A percentile compares a stretch with the other conserved stretches of the same genome.
Evolutionary conservation across 2,113 vertebrate species (phyloP).

Genomic region (Hipposideros armiger): DNA sequence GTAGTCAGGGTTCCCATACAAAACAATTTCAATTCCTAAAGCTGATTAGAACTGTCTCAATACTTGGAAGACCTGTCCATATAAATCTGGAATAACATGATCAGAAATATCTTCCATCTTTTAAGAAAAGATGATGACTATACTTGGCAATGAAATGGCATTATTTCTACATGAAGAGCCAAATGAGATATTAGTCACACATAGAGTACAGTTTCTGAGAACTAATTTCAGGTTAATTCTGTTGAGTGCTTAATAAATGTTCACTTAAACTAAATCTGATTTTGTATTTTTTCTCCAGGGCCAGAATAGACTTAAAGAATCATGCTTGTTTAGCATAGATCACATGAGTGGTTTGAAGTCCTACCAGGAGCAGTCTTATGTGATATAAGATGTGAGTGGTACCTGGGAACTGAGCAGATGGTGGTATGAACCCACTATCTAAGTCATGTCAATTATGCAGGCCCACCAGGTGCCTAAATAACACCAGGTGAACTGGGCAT

Average conservation of each 20-base stretch:
- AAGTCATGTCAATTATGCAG: background rate
- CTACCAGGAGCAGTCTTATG: background rate
- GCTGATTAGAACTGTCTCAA: constrained; percentile 54
- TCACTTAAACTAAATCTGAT: background rate
- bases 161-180: background rate
- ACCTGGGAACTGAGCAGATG: background rate
- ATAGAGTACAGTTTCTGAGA: background rate
- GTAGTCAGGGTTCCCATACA: background rate
- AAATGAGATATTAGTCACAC: background rate
- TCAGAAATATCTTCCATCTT: background rate
- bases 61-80: constrained; percentile 38
- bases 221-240: constrained; percentile 12
- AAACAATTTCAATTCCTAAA: background rate
- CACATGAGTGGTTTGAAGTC: background rate
- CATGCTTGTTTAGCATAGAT: background rate
- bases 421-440: background rate
- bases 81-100: background rate
- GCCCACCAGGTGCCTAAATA: background rate
- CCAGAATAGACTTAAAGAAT: background rate
- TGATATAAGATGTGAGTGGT: background rate
- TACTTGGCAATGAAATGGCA: background rate
- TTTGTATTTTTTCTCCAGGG: background rate
- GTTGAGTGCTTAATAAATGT: background rate
- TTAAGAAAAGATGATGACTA: background rate
- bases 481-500: background rate